These are phyloP conservation scores for Menidia menidia DNA, from an alignment of 2,797 vertebrate genomes.

Conservation along the genomic window DNA sequence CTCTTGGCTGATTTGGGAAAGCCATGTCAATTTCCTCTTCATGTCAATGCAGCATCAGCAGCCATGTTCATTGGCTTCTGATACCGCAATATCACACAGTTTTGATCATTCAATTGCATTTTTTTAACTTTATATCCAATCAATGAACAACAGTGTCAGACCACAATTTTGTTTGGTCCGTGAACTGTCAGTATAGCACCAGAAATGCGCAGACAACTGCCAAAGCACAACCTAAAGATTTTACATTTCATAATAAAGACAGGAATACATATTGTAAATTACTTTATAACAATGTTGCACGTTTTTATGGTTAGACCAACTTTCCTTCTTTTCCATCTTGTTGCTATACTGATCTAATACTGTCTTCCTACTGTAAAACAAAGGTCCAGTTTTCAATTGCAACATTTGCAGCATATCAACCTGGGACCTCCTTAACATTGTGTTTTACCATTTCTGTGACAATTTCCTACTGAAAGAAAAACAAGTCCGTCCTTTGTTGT, in stretches of 20 bases:
- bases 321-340: neutral
- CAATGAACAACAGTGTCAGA: neutral
- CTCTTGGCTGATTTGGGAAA: too few relatives aligned
- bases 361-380: neutral
- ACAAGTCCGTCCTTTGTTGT: neutral
- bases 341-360: neutral
- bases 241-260: constrained; percentile 18
- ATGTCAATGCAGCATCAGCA: too few relatives aligned
- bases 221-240: constrained; percentile 22
- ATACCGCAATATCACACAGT: too few relatives aligned
- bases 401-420: neutral
- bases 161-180: constrained; percentile 29
- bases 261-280: constrained; percentile 8
- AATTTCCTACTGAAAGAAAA: neutral
- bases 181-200: constrained; percentile 20
- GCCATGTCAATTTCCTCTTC: too few relatives aligned
- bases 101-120: too few relatives aligned
- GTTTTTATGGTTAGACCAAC: neutral
- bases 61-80: too few relatives aligned
- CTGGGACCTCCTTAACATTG: neutral
- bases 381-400: constrained; percentile 2
- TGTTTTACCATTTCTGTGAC: neutral
- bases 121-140: too few relatives aligned
- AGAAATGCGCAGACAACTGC: constrained; percentile 27
- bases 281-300: neutral